Evolutionary conservation across 2,797 vertebrate genomes (phyloP).

Genomic region (Cynopterus sphinx): DNA sequence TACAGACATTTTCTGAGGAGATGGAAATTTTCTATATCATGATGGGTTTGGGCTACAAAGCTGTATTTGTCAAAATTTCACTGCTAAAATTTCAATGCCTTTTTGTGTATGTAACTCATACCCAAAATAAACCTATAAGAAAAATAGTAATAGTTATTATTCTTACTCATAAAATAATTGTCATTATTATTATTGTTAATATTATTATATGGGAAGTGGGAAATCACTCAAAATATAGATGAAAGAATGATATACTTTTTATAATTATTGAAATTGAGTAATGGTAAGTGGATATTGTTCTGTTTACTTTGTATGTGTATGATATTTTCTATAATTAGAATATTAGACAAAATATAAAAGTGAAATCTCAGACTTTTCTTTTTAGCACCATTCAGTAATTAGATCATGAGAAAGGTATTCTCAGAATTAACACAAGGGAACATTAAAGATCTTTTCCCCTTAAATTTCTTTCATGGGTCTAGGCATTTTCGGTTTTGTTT

Average conservation of each 20-base stretch:
- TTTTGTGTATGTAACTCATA: neutral
- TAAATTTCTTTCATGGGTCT: neutral
- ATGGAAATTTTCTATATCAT: neutral
- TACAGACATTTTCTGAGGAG: neutral
- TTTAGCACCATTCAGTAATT: neutral
- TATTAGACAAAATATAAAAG: neutral
- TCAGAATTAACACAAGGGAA: neutral
- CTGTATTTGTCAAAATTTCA: neutral
- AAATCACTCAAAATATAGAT: neutral
- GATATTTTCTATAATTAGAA: neutral
- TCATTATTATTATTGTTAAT: neutral
- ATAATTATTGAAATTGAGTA: neutral
- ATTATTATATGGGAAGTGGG: neutral
- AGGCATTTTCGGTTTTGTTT: neutral
- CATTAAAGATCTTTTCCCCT: neutral
- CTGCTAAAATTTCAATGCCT: neutral
- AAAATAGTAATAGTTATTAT: neutral
- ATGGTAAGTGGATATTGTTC: neutral
- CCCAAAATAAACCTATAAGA: neutral
- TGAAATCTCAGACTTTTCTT: neutral
- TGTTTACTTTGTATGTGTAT: neutral
- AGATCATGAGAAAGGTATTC: neutral
- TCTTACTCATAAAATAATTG: neutral
- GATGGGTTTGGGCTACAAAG: neutral
- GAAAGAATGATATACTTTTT: neutral